Base-by-base conservation (phyloP, 2,888 invertebrate species). In the Volucella zonaria region DNA sequence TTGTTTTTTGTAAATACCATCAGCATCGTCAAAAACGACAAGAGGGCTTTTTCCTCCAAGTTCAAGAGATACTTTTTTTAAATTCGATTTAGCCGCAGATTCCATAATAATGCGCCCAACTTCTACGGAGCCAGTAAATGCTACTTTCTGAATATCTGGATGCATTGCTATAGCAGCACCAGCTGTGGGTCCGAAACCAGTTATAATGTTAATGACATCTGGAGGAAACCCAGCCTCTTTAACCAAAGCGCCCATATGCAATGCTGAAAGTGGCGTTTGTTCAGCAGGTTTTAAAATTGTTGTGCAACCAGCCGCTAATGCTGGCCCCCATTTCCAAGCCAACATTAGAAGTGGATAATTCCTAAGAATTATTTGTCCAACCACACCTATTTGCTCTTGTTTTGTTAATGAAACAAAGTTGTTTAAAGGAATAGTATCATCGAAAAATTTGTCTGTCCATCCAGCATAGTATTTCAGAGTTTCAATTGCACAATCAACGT, bases 41-140 rank as follows among this genome's bases (percentile, higher is more conserved):
- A 97, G 92, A 0, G 98, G 97, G 90, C 96, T 96, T 91, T 98
- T 98, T 80, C 98, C 98, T 49, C 98, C 98, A 49, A 98, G 93
- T 90, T 98, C 98, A 73, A 98, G 92, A 3, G 96, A 95, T 0
- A 97, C 95, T 73, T 95, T 93, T 90, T 98, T 98, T 66, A 97
- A 92, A 90, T 97, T 97, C 1, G 95, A 94, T 54, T 94, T 93
- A 11, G 96, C 95, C 1, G 97, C 95, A 38, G 95, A 95, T 88
- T 94, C 81, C 91, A 92, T 91, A 1, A 92, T 85, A 61, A 91
- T 83, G 59, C 90, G 90, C 1, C 92, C 93, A 89, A 89, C 92
- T 88, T 90, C 94, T 40, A 95, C 95, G 0, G 96, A 96, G 38
- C 96, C 96, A 47, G 96, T 96, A 89, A 96, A 96, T 0, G 96